Base-by-base conservation (phyloP, 2,113 vertebrate species). In the Eolophus roseicapilla region DNA sequence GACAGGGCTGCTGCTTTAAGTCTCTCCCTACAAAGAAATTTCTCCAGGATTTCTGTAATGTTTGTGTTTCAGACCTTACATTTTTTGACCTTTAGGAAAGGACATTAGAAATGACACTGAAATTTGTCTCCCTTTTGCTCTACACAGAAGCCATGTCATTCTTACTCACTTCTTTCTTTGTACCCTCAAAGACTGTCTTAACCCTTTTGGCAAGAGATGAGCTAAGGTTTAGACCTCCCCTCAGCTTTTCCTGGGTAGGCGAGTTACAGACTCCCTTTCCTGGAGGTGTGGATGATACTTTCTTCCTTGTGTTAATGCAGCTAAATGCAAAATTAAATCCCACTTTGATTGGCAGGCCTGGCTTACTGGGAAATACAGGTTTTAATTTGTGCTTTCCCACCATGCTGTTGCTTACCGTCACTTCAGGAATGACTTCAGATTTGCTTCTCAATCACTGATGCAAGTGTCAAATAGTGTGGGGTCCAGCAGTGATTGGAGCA, bases 321-420 rank as follows among this genome's bases (percentile, higher is more conserved):
- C 53, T 49, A 37, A 80, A 53, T 4, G 43, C 62, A 11, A 27
- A 27, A 37, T 17, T 7, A 24, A 55, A 41, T 55, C 64, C 6
- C 4, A 1, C 18, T 14, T 50, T 3, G 37, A 16, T 23, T 43
- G 73, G 46, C 35, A 47, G 41, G 46, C 35, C 78, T 31, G 41
- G 8, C 31, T 28, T 10, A 18, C 31, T 23, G 17, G 55, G 67
- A 47, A 18, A 2, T 10, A 3, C 1, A 1, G 13, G 23, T 4
- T 35, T 31, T 23, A 29, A 60, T 21, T 10, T 10, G 37, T 33
- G 39, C 31, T 49, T 27, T 37, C 46, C 46, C 25, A 63, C 47
- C 41, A 5, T 4, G 6, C 50, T 62, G 33, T 25, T n/a, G n/a
- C 52, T 79, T 17, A 21, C 35, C 33, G 11, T 39, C 3, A 0